Base-by-base conservation (phyloP, 2,797 vertebrate species). In the Rousettus madagascariensis region DNA sequence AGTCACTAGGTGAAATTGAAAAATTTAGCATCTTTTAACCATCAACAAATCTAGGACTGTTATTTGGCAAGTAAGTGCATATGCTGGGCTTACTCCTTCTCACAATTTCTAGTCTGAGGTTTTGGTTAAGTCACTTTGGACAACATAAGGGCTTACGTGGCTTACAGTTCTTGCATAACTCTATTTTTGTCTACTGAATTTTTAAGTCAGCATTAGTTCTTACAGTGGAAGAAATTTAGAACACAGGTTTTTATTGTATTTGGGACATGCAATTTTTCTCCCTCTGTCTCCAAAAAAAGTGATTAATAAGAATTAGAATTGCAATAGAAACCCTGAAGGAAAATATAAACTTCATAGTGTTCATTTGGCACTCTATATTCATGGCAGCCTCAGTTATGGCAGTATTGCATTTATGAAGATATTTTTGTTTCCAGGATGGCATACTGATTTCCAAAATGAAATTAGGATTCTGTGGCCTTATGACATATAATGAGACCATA, bases 161-260 rank as follows among this genome's bases (percentile, higher is more conserved):
- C 30, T 79, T 74, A 33, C 7, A 55, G 46, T 33, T 22, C 36
- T 79, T 65, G 17, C 30, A 26, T 0, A 4, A 46, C 41, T 19
- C 12, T 84, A 13, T n/a, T 88, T 94, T 55, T 22, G 9, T 78
- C 43, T 66, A 19, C 12, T 13, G 59, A 86, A 41, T 82, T 91
- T 33, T 90, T 38, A 59, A 92, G 36, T 57, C 36, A 63, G 36
- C 19, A 28, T 59, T 90, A 24, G 15, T 93, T 84, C n/a, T 90
- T 17, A 69, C 6, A 68, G 12, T 66, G 46, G 68, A 82, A 90
- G 41, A 84, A 79, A 71, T 74, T 63, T 57, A 71, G 63, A 90
- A 95, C 15, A 41, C 12, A 71, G 46, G 78, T 75, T 92, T 95
- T 84, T 43, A 85, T 57, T 93, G 79, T 55, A 87, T 94, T 95